Base-by-base conservation (phyloP, 2,888 invertebrate species). In the Miltochrista miniata region DNA sequence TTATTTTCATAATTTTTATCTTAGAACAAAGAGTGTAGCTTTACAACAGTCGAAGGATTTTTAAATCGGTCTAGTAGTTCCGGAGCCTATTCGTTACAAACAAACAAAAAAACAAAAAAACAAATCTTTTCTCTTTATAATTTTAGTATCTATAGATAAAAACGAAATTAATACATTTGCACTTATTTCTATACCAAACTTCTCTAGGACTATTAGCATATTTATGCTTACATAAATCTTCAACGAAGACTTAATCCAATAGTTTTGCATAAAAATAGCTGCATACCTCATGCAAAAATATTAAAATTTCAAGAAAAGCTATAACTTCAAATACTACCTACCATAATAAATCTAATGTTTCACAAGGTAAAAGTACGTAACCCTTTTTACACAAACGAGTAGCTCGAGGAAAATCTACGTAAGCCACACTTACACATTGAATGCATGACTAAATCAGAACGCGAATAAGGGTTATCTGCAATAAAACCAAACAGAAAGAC, bases 301-400 rank as follows among this genome's bases (percentile, higher is more conserved):
- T 11, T 34, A 34, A 34, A 34, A 10, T 9, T 34, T 30, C 8
- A 30, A 30, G 30, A 7, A 30, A 30, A 30, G 40, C 40, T 40
- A 40, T 40, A 18, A 40, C 12, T 40, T 24, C 12, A 7, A 24
- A 24, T 40, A 40, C 40, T 40, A n/a, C n/a, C n/a, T n/a, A 40
- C 14, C 5, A 24, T 40, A 24, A 24, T 14, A 29, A 40, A 40
- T 40, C 10, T 40, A 40, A 40, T 40, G 3, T 40, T 40, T 40
- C 40, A 40, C 40, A 40, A 40, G 24, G 40, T 40, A 18, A 40
- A 40, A 40, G 40, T 40, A 40, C 40, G 40, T 24, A 18, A 24
- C n/a, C 14, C 40, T 40, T 40, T 24, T 40, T 40, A 40, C 40
- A 24, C 18, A 40, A 7, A 40, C 24, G 40, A 40, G 24, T 40